phyloP scores from a whole-genome alignment of 2,113 vertebrate species.

The Athene cunicularia region DNA sequence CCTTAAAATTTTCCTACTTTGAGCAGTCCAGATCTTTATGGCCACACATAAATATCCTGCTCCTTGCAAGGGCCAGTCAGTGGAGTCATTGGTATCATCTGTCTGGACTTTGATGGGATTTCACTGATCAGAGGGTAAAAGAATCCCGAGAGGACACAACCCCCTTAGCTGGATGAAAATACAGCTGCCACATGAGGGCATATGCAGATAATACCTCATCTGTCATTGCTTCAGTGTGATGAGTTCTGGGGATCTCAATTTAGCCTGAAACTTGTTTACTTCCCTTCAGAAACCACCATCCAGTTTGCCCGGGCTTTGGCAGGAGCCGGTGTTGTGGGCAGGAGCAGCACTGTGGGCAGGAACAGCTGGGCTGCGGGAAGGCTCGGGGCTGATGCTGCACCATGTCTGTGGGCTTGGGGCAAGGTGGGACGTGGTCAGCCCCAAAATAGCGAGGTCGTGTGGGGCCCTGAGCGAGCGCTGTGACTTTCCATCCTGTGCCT shows the following conservation, averaged over 20 bases:
- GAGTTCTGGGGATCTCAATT: neutral
- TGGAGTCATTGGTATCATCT: neutral
- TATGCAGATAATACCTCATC: neutral
- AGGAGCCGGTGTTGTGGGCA: neutral
- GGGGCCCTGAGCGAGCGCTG: neutral
- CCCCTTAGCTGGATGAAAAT: neutral
- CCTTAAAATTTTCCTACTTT: neutral
- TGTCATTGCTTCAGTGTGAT: neutral
- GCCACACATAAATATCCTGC: neutral
- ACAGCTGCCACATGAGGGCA: neutral
- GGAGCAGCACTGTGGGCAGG: neutral
- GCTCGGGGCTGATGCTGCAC: neutral
- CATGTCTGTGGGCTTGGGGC: neutral
- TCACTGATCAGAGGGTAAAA: neutral
- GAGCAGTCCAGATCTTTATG: neutral
- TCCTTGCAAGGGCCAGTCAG: neutral
- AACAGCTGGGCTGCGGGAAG: neutral
- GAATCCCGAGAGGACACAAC: neutral
- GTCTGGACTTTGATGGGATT: neutral
- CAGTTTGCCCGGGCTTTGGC: neutral
- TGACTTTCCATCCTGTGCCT: conserved; percentile 41
- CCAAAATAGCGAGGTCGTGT: conserved; percentile 1
- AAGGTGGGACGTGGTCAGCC: neutral
- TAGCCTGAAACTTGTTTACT: conserved; percentile 43
- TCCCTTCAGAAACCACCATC: neutral